These are phyloP conservation scores for Hirundo rustica DNA, from an alignment of 2,797 vertebrate species.

Conservation along the genomic window DNA sequence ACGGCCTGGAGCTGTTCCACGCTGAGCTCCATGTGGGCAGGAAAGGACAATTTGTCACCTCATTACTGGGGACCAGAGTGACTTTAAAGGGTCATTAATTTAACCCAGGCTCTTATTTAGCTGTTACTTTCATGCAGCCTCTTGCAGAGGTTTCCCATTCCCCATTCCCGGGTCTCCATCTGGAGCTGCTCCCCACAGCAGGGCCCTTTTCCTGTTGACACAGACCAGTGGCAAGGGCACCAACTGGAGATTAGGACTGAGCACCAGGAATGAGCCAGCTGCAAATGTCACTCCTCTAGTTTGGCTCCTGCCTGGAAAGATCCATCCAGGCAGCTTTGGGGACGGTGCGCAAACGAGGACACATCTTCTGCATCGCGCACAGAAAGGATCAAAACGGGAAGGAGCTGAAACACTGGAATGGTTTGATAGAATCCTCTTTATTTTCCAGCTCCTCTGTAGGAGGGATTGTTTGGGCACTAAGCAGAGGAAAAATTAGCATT, in stretches of 20 bases:
- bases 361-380: not conserved
- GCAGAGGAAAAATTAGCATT: conserved; percentile 36
- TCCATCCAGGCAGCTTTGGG: not conserved
- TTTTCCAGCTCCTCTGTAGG: conserved; percentile 11
- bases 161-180: rapidly evolving
- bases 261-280: not conserved
- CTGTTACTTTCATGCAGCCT: not conserved
- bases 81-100: conserved; percentile 26
- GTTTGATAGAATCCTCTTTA: not conserved
- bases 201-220: not conserved
- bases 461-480: conserved; percentile 10
- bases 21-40: rapidly evolving
- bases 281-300: not conserved
- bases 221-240: not conserved
- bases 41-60: not conserved
- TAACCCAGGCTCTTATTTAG: not conserved
- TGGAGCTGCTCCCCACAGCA: not conserved
- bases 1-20: rapidly evolving
- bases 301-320: not conserved
- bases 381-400: not conserved
- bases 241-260: not conserved
- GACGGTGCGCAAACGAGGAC: not conserved
- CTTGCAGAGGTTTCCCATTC: not conserved
- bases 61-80: not conserved
- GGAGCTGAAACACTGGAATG: not conserved